Conservation (phyloP, 2,888 invertebrate species). For the Hydrotaea cyrtoneurina region DNA sequence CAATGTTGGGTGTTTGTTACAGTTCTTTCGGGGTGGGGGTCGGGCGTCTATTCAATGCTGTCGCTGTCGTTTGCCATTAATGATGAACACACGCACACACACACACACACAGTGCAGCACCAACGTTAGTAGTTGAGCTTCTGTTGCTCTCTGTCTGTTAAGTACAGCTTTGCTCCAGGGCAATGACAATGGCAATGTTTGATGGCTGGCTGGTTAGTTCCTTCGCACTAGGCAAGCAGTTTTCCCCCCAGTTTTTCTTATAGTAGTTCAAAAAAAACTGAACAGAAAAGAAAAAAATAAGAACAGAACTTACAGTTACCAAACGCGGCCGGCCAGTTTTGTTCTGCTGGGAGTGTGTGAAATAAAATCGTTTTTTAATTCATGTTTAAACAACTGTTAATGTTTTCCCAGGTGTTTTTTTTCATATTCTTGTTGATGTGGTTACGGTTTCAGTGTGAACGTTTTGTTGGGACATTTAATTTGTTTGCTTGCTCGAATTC, state of each 20-base stretch:
- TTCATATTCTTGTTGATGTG: neutral
- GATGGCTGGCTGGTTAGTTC: neutral
- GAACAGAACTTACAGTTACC: slow-evolving; percentile 52
- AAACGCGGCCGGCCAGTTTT: too few species aligned
- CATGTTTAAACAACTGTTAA: slow-evolving; percentile 53
- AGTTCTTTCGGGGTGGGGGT: neutral
- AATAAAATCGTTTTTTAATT: slow-evolving; percentile 54
- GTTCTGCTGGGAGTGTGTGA: slow-evolving; percentile 47
- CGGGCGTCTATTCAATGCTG: neutral
- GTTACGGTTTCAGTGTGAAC: too few species aligned
- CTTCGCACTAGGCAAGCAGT: too few species aligned
- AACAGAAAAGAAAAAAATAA: slow-evolving; percentile 13
- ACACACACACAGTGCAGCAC: neutral
- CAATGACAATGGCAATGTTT: neutral
- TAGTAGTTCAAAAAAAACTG: slow-evolving; percentile 39
- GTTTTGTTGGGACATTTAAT: too few species aligned
- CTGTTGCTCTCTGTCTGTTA: slow-evolving; percentile 8
- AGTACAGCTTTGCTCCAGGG: slow-evolving; percentile 2
- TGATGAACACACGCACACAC: neutral
- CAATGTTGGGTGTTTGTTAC: slow-evolving; percentile 14
- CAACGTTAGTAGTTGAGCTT: slow-evolving; percentile 9
- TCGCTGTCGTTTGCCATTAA: neutral
- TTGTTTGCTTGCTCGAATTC: too few species aligned
- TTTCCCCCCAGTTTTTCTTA: slow-evolving; percentile 23
- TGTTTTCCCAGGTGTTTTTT: slow-evolving; percentile 4